Percentiles rank a stretch among this genome's conserved stretches.
Evolutionary conservation across 2,888 invertebrate genomes (phyloP).

Genomic region (Monochamus alternatus): DNA sequence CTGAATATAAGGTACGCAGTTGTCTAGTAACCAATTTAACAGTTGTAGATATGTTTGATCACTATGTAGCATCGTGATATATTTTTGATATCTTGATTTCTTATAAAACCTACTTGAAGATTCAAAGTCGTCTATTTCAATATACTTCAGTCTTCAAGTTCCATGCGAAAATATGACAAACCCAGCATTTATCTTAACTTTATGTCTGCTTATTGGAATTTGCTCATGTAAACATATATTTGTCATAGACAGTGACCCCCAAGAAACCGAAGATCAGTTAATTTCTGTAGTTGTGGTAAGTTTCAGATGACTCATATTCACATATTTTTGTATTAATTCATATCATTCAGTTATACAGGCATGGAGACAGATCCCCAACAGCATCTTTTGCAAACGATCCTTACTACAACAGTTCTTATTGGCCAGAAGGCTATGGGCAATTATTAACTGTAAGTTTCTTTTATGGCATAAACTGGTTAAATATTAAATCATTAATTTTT

Average conservation of each 20-base stretch:
- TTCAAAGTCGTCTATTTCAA: background rate
- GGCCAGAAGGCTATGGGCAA: slow-evolving; percentile 74
- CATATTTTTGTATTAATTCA: background rate
- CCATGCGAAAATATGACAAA: background rate
- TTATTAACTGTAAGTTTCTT: slow-evolving; percentile 81
- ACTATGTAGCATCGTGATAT: too few species aligned
- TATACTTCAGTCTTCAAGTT: background rate
- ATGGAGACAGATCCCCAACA: slow-evolving; percentile 31
- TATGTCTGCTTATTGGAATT: background rate
- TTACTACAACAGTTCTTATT: slow-evolving; percentile 23
- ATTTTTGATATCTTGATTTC: too few species aligned
- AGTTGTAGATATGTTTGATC: too few species aligned
- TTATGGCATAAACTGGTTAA: background rate
- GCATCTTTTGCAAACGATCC: slow-evolving; percentile 21
- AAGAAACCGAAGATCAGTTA: slow-evolving; percentile 9
- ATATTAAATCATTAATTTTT: slow-evolving; percentile 15
- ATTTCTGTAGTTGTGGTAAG: slow-evolving; percentile 34
- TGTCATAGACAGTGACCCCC: slow-evolving; percentile 3
- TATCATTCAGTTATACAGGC: slow-evolving; percentile 30
- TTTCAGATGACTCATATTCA: background rate
- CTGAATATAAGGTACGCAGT: too few species aligned
- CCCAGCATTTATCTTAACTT: background rate
- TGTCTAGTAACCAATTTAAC: too few species aligned
- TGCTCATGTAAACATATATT: slow-evolving; percentile 24
- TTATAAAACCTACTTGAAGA: too few species aligned